Evolutionary conservation across 2,113 vertebrate species (phyloP).

Genomic region (Phycodurus eques): DNA sequence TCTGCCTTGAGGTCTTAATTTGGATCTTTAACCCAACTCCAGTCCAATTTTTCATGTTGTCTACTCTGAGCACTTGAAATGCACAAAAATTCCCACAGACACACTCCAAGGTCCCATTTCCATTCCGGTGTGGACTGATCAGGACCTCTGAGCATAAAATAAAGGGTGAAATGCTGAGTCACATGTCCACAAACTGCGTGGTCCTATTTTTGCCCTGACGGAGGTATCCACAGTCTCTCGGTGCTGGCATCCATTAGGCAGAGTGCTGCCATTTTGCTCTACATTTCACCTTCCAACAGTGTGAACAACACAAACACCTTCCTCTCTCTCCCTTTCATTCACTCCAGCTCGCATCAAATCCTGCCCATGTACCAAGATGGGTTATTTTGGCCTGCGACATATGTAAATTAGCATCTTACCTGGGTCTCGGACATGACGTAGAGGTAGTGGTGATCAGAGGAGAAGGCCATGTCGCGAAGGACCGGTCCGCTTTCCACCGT

Average conservation of each 20-base stretch:
- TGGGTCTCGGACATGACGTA: slow-evolving; percentile 96
- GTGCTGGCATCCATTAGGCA: slow-evolving; percentile 56
- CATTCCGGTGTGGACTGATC: neutral
- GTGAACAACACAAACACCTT: slow-evolving; percentile 19
- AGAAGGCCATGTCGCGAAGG: slow-evolving; percentile 94
- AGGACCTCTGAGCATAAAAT: neutral
- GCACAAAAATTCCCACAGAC: neutral
- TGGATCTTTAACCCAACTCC: neutral
- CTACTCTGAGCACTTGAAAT: neutral
- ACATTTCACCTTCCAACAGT: slow-evolving; percentile 32
- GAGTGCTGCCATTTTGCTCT: slow-evolving; percentile 60
- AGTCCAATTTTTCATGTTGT: neutral
- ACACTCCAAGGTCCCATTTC: neutral
- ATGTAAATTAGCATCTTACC: slow-evolving; percentile 73
- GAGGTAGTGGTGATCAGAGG: slow-evolving; percentile 86
- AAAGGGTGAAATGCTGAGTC: neutral
- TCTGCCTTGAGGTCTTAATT: neutral
- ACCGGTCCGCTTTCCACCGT: slow-evolving; percentile 86
- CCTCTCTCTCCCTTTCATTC: slow-evolving; percentile 39
- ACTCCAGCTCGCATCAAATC: slow-evolving; percentile 15
- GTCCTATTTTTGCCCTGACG: slow-evolving; percentile 32
- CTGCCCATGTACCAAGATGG: neutral
- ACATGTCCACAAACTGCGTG: slow-evolving; percentile 4
- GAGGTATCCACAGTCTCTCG: slow-evolving; percentile 36
- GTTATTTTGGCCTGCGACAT: slow-evolving; percentile 33